These are phyloP conservation scores for Kuschelorhynchus macadamiae DNA, from an alignment of 2,888 invertebrate genomes.

Conservation along the genomic window DNA sequence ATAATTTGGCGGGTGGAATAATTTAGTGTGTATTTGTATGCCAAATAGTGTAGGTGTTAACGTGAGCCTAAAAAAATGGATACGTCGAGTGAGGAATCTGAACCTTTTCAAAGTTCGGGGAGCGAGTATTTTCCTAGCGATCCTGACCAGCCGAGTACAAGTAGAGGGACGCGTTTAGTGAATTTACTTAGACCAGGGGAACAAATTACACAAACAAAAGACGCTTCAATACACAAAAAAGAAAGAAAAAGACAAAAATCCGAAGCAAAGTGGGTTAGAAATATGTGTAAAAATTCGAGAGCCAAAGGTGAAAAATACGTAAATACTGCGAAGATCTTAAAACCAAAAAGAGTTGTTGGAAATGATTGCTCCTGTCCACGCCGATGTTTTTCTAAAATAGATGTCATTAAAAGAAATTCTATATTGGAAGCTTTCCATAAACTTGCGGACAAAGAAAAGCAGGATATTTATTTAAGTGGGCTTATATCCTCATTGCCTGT, in stretches of 20 bases:
- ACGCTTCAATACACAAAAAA: too few species aligned
- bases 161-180: too few species aligned
- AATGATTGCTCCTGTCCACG: conserved; percentile 17
- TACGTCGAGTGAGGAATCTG: too few species aligned
- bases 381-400: conserved; percentile 9
- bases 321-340: conserved; percentile 14
- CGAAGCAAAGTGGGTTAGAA: conserved; percentile 30
- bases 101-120: too few species aligned
- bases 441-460: conserved; percentile 16
- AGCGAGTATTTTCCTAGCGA: too few species aligned
- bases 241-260: conserved; percentile 23
- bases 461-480: conserved; percentile 15
- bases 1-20: too few species aligned
- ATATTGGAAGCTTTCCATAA: conserved; percentile 7
- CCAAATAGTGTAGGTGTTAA: too few species aligned
- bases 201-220: too few species aligned
- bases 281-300: conserved; percentile 21
- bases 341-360: conserved; percentile 20
- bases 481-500: conserved; percentile 2
- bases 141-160: too few species aligned
- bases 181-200: too few species aligned
- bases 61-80: too few species aligned
- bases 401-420: conserved; percentile 2
- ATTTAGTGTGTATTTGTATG: too few species aligned
- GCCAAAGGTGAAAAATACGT: conserved; percentile 34